phyloP scores from a whole-genome alignment of 2,888 invertebrate species.

The Penaeus monodon region DNA sequence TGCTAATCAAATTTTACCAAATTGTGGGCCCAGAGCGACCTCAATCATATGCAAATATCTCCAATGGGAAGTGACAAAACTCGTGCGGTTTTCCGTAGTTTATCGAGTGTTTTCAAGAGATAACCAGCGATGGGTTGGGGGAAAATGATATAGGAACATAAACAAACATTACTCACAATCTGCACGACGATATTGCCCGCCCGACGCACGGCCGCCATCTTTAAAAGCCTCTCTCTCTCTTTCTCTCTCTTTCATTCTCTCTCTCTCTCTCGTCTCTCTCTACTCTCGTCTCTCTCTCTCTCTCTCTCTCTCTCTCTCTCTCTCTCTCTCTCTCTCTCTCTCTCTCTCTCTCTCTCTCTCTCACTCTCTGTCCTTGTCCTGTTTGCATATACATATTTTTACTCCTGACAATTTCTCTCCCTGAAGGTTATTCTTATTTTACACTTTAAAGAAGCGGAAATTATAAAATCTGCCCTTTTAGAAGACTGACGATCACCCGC shows the following conservation, averaged over 20 bases:
- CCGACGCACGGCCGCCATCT: neutral
- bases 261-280: neutral
- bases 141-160: slow-evolving; percentile 8
- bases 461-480: too few species aligned
- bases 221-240: neutral
- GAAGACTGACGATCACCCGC: too few species aligned
- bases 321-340: neutral
- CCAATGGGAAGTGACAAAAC: slow-evolving; percentile 50
- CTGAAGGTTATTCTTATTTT: too few species aligned
- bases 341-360: neutral
- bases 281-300: slow-evolving; percentile 8
- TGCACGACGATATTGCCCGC: too few species aligned
- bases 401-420: too few species aligned
- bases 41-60: slow-evolving; percentile 53
- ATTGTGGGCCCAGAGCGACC: slow-evolving; percentile 50
- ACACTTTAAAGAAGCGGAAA: too few species aligned
- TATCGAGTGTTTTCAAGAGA: neutral
- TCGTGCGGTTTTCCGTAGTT: slow-evolving; percentile 6
- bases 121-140: neutral
- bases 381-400: too few species aligned
- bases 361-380: neutral
- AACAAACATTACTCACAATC: too few species aligned
- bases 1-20: slow-evolving; percentile 56
- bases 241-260: neutral
- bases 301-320: slow-evolving; percentile 11